Conservation (phyloP, 1,140 invertebrate genomes). For the Calliopsis andreniformis region DNA sequence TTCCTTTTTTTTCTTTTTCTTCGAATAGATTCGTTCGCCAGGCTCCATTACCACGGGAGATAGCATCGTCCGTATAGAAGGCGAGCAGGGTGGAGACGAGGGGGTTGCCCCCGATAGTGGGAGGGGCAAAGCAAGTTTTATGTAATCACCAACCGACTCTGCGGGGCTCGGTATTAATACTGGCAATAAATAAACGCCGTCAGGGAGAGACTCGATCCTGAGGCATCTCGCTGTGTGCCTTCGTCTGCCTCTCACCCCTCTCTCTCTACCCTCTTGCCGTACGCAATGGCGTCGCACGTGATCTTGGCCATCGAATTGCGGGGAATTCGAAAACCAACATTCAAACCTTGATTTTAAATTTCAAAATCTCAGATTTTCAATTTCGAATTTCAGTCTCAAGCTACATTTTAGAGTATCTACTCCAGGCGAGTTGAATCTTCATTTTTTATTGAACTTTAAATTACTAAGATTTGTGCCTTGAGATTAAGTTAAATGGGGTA, state of each 20-base stretch:
- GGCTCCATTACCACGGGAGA: slow-evolving; percentile 57
- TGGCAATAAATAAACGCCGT: slow-evolving; percentile 73
- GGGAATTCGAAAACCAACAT: too few relatives aligned
- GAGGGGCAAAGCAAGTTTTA: slow-evolving; percentile 70
- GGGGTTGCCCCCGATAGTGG: slow-evolving; percentile 46
- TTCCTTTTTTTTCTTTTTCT: background rate
- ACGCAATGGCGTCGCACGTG: slow-evolving; percentile 28
- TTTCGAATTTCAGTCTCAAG: background rate
- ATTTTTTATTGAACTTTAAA: too few relatives aligned
- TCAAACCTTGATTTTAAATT: too few relatives aligned
- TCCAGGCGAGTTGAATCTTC: too few relatives aligned
- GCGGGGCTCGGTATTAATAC: slow-evolving; percentile 73
- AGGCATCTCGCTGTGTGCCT: slow-evolving; percentile 32
- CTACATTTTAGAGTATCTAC: too few relatives aligned
- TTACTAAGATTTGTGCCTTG: too few relatives aligned
- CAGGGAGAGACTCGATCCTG: slow-evolving; percentile 57
- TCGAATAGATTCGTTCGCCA: slow-evolving; percentile 49
- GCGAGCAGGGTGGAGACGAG: slow-evolving; percentile 40
- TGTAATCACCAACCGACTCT: slow-evolving; percentile 72
- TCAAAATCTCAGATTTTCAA: too few relatives aligned
- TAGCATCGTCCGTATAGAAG: slow-evolving; percentile 54
- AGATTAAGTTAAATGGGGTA: too few relatives aligned
- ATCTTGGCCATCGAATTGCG: background rate
- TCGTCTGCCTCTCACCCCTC: slow-evolving; percentile 36
- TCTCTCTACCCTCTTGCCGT: slow-evolving; percentile 25